phyloP scores from a whole-genome alignment of 2,888 invertebrate species.

The Pterostichus niger region DNA sequence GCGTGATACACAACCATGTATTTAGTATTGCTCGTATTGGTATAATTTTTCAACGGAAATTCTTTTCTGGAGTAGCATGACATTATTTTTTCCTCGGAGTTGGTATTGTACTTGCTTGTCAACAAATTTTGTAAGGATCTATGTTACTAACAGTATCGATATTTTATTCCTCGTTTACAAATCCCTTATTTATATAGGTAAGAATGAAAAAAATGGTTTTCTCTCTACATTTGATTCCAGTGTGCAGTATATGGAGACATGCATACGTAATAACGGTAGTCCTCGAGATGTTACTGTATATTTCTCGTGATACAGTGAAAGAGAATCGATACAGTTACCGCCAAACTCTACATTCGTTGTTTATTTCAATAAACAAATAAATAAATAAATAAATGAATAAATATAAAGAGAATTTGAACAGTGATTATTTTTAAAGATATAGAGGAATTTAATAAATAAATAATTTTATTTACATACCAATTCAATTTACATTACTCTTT shows the following conservation, averaged over 20 bases:
- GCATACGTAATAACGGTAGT: conserved; percentile 65
- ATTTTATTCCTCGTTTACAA: conserved; percentile 72
- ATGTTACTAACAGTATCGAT: conserved; percentile 69
- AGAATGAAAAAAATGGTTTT: conserved; percentile 74
- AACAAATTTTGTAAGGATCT: conserved; percentile 24
- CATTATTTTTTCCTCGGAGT: conserved; percentile 63
- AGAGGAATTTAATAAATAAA: no score
- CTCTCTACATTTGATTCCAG: conserved; percentile 71
- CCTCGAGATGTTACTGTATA: conserved; percentile 61
- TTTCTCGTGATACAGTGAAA: conserved; percentile 61
- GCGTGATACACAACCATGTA: conserved; percentile 76
- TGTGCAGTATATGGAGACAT: conserved; percentile 51
- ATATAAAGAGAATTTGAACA: no score
- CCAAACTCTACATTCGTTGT: conserved; percentile 26
- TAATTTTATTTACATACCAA: no score
- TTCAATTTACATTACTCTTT: no score
- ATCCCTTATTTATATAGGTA: conserved; percentile 74
- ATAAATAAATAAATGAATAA: no score
- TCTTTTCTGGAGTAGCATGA: conserved; percentile 64
- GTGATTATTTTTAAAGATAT: no score
- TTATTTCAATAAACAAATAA: no score
- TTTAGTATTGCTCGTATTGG: conserved; percentile 75
- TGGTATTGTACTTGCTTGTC: conserved; percentile 46
- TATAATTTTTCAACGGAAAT: conserved; percentile 69
- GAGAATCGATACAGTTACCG: conserved; percentile 62